Conservation (phyloP, 2,797 vertebrate genomes). For the Scyliorhinus canicula region DNA sequence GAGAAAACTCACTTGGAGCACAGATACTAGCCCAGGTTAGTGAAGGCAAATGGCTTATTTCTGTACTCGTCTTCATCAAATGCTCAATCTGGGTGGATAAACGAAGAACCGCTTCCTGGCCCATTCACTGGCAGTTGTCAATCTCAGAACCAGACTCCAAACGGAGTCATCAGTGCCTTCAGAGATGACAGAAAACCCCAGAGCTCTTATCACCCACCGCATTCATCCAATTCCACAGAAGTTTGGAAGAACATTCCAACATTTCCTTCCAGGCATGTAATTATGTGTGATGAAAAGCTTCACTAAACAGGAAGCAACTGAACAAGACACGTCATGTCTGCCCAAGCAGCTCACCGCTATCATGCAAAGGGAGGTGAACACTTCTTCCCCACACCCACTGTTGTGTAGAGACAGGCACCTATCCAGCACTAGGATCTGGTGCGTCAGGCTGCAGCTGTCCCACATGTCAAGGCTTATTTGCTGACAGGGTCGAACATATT, state of each 20-base stretch:
- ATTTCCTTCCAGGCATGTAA: neutral
- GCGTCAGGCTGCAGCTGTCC: constrained; percentile 20
- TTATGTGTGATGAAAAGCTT: neutral
- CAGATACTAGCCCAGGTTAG: neutral
- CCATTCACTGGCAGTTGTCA: neutral
- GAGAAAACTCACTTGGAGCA: neutral
- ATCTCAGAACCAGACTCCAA: neutral
- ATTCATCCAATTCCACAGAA: constrained; percentile 13
- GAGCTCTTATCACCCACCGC: neutral
- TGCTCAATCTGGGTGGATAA: neutral
- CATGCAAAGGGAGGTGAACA: neutral
- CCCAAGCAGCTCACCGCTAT: neutral
- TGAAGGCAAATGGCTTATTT: neutral
- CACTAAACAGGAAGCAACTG: neutral
- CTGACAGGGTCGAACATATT: neutral
- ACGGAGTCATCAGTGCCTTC: neutral
- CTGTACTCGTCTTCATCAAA: neutral
- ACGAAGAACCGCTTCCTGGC: neutral
- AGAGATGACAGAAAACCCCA: neutral
- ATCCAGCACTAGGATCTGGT: neutral
- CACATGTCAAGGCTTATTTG: neutral
- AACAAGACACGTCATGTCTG: neutral
- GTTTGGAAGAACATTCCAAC: neutral
- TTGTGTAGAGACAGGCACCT: neutral
- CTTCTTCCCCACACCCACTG: neutral